phyloP scores from a whole-genome alignment of 2,888 invertebrate genomes.

The Leptothorax acervorum region DNA sequence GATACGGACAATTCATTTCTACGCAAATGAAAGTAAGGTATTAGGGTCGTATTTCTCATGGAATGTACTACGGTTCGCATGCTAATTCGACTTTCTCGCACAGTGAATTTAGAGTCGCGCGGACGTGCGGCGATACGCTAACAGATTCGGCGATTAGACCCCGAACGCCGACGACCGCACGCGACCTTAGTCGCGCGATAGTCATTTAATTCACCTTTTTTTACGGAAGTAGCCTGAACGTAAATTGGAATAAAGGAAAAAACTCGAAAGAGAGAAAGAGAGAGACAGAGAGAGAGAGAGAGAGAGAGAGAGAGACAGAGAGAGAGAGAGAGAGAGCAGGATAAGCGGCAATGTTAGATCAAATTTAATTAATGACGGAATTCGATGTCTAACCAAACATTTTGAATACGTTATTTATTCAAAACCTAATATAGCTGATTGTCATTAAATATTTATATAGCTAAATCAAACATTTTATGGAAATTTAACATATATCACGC shows the following conservation, averaged over 20 bases:
- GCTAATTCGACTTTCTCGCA: slow-evolving; percentile 38
- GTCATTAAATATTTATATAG: not conserved
- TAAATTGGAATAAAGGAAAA: slow-evolving; percentile 38
- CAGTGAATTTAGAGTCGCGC: slow-evolving; percentile 40
- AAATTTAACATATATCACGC: not conserved
- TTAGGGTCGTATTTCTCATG: slow-evolving; percentile 42
- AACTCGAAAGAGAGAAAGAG: not conserved
- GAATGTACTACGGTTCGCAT: slow-evolving; percentile 27
- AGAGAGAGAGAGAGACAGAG: not conserved
- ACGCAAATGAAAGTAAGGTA: slow-evolving; percentile 56
- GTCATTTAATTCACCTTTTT: slow-evolving; percentile 31
- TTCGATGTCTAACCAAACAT: not conserved
- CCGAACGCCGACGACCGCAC: slow-evolving; percentile 4
- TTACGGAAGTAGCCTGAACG: not conserved
- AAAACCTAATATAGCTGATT: not conserved
- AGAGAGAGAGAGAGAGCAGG: not conserved
- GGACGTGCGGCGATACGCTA: slow-evolving; percentile 38
- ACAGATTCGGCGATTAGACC: slow-evolving; percentile 41
- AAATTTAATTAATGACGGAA: slow-evolving; percentile 12
- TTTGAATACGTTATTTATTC: not conserved
- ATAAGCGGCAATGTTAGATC: not conserved
- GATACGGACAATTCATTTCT: slow-evolving; percentile 54
- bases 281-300: not conserved
- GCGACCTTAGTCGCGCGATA: slow-evolving; percentile 21
- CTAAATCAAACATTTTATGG: not conserved